phyloP scores from a whole-genome alignment of 2,888 invertebrate species.

The Clistopyga incitator region DNA sequence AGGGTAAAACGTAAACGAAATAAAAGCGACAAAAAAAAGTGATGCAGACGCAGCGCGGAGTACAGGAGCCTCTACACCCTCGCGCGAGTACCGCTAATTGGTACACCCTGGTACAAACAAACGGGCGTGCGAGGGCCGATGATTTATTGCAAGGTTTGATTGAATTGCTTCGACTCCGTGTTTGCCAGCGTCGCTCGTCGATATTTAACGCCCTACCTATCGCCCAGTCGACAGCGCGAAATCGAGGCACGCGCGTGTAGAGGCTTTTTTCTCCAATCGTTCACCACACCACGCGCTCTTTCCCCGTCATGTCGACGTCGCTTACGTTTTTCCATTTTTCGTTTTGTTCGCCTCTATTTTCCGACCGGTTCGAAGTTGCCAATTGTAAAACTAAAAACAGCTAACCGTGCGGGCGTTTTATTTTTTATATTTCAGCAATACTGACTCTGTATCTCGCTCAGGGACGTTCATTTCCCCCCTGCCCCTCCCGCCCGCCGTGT shows the following conservation, averaged over 20 bases:
- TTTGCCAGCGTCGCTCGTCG: conserved; percentile 76
- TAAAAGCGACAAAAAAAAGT: conserved; percentile 40
- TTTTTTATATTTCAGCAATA: background rate
- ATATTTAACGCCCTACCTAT: conserved; percentile 74
- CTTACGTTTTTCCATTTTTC: conserved; percentile 55
- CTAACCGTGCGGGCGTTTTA: conserved; percentile 72
- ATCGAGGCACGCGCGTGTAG: conserved; percentile 56
- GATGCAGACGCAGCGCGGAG: conserved; percentile 41
- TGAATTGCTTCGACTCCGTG: conserved; percentile 81
- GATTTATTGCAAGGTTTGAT: conserved; percentile 83
- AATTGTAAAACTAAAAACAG: conserved; percentile 76
- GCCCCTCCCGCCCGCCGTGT: background rate
- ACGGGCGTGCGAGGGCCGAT: conserved; percentile 77
- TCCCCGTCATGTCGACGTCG: conserved; percentile 48
- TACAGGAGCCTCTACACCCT: conserved; percentile 60
- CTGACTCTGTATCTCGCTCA: conserved; percentile 26
- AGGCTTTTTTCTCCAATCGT: conserved; percentile 39
- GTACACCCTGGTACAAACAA: conserved; percentile 79
- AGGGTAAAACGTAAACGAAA: conserved; percentile 61
- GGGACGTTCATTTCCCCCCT: background rate
- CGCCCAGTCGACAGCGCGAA: conserved; percentile 27
- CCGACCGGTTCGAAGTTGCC: conserved; percentile 11
- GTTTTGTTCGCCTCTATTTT: conserved; percentile 54
- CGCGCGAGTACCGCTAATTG: conserved; percentile 78
- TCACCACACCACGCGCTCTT: conserved; percentile 29